A percentile compares a stretch with the other conserved stretches of the same genome.
These are phyloP conservation scores for Orchesellides sinensis DNA, from an alignment of 2,888 invertebrate species.

Conservation along the genomic window DNA sequence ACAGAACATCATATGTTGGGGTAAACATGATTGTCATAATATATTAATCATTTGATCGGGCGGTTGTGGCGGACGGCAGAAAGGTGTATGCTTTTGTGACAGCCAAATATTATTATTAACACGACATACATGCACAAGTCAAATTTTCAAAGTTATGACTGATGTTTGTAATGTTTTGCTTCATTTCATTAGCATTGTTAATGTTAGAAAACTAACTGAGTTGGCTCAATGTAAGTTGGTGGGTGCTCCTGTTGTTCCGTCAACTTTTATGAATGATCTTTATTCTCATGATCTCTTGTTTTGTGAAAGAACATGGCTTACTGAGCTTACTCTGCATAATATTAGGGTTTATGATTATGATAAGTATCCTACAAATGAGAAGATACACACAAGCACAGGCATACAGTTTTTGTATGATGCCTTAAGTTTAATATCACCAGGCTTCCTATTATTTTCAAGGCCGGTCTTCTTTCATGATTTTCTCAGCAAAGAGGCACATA, in stretches of 20 bases:
- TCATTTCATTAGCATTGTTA: conserved; percentile 28
- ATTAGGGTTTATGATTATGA: too few species aligned
- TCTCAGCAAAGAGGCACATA: conserved; percentile 35
- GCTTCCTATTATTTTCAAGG: conserved; percentile 18
- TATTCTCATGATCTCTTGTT: conserved; percentile 44
- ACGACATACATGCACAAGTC: neutral
- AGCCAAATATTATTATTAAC: neutral
- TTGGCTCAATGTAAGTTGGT: conserved; percentile 13
- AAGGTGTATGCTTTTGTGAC: conserved; percentile 31
- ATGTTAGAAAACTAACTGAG: neutral
- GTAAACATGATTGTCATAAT: conserved; percentile 52
- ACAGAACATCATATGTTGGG: conserved; percentile 38
- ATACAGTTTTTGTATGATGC: neutral
- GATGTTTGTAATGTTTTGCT: conserved; percentile 17
- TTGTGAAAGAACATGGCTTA: conserved; percentile 11
- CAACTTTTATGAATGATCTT: conserved; percentile 63
- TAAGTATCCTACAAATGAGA: too few species aligned
- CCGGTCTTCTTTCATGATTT: conserved; percentile 39
- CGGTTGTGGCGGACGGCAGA: neutral
- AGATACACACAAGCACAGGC: neutral
- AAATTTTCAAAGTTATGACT: neutral
- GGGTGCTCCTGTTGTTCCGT: conserved; percentile 55
- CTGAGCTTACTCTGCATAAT: neutral
- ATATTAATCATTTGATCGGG: conserved; percentile 54
- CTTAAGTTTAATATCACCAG: neutral